Evolutionary conservation across 2,797 vertebrate genomes (phyloP).

Genomic region (Moxostoma hubbsi): DNA sequence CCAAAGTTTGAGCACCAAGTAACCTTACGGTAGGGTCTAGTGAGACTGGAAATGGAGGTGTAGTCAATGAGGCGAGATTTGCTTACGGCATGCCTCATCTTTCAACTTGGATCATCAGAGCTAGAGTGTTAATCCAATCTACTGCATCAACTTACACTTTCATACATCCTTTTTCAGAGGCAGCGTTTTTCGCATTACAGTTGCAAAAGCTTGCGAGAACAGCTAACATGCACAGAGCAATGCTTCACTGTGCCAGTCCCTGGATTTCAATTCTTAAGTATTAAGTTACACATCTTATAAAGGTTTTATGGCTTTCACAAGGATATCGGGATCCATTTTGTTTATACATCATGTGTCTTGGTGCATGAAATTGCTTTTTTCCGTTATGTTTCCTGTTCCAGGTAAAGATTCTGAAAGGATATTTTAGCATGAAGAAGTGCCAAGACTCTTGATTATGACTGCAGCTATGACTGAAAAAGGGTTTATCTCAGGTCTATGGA

Average conservation of each 20-base stretch:
- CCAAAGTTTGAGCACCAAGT: conserved; percentile 13
- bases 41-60: conserved; percentile 30
- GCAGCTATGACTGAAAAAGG: conserved; percentile 34
- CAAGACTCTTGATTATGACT: conserved; percentile 35
- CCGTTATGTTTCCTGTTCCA: conserved; percentile 59
- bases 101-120: conserved; percentile 38
- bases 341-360: conserved; percentile 67
- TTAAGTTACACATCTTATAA: conserved; percentile 63
- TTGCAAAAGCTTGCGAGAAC: background rate
- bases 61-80: conserved; percentile 28
- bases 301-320: conserved; percentile 62
- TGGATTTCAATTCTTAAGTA: conserved; percentile 57
- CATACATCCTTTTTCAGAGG: conserved; percentile 50
- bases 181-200: conserved; percentile 53
- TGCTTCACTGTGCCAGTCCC: conserved; percentile 44
- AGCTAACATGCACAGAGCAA: conserved; percentile 37
- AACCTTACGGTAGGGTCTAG: conserved; percentile 32
- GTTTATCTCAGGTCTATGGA: conserved; percentile 31
- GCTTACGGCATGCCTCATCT: background rate
- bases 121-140: conserved; percentile 44
- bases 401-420: conserved; percentile 35
- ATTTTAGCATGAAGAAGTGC: conserved; percentile 16
- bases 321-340: conserved; percentile 67
- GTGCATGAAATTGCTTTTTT: conserved; percentile 71
- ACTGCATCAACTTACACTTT: conserved; percentile 37